Evolutionary conservation across 2,113 vertebrate genomes (phyloP).

Genomic region (Istiophorus platypterus): DNA sequence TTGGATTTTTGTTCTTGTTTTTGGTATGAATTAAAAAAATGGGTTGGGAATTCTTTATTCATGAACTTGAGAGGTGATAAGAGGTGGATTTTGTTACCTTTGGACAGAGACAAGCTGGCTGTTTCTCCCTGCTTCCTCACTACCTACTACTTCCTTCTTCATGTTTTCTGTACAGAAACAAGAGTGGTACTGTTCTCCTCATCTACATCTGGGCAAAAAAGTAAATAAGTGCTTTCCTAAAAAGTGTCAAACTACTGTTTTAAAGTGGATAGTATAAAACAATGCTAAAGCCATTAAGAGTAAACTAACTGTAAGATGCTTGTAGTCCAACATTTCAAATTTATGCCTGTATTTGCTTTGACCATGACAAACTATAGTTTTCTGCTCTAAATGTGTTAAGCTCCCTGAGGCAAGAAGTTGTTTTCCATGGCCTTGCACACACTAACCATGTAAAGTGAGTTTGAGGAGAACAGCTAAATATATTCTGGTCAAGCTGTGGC

Average conservation of each 20-base stretch:
- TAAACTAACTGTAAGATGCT: not conserved
- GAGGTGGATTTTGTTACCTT: not conserved
- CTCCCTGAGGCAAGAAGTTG: constrained; percentile 1
- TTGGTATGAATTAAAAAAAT: not conserved
- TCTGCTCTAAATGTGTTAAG: constrained; percentile 17
- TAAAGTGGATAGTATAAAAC: not conserved
- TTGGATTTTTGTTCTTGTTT: not conserved
- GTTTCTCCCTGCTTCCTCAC: not conserved
- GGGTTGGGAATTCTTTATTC: not conserved
- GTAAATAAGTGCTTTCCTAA: not conserved
- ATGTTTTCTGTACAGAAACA: not conserved
- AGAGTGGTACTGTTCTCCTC: not conserved
- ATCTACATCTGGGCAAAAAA: not conserved
- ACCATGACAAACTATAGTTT: constrained; percentile 2
- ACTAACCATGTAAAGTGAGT: constrained; percentile 76
- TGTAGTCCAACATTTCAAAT: not conserved
- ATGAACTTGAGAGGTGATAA: not conserved
- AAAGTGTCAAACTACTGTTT: not conserved
- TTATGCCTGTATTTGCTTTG: not conserved
- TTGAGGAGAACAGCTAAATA: constrained; percentile 82
- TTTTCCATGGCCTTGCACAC: constrained; percentile 40
- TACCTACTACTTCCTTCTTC: not conserved
- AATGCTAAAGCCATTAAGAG: not conserved
- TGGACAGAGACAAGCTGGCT: not conserved
- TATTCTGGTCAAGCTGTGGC: constrained; percentile 65